Evolutionary conservation across 2,888 invertebrate genomes (phyloP), one percentile per base, ranked within the genome.

Genomic region (Catonia carolina): DNA sequence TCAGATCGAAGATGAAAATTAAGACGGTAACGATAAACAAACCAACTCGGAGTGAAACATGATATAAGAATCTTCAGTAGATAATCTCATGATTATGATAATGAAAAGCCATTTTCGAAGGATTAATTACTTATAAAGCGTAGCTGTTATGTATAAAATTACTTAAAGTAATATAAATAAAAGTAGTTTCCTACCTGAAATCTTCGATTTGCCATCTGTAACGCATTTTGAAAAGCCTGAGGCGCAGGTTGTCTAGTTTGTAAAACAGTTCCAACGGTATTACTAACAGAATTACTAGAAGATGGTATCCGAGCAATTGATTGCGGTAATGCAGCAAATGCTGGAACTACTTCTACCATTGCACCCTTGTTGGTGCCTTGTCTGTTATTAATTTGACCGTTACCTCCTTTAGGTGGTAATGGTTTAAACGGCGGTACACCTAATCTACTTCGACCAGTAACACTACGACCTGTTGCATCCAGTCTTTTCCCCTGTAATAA

Each of bases 371-470:
- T n/a, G 64, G 59, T 36, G 56, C 52, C 63, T 71, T 70, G 10
- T 17, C 18, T 42, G 35, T 20, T 18, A 42, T 2, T 47, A 15
- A 8, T 18, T 35, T 27, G 4, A 27, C 8, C 8, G 8, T 27
- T 27, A 27, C 22, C 20, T 7, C 45, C 45, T 7, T 22, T 62
- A 31, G 53, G 58, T 23, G 79, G 79, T 45, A 77, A 69, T 0
- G 89, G 89, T 68, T 80, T 85, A 72, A 90, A 90, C 0, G 87
- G 83, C 31, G 90, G 90, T 7, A 90, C 81, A 80, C 51, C 17
- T 51, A 47, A 39, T 39, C 41, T 10, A 55, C 45, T 14, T 36
- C 52, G 8, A 51, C 41, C 20, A 56, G 8, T 20, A 60, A 55
- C 62, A 55, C 18, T 60, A 36, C 75, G 71, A 73, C 74, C 74